These are phyloP conservation scores for Collichthys lucidus DNA, from an alignment of 2,113 vertebrate genomes.

Conservation along the genomic window DNA sequence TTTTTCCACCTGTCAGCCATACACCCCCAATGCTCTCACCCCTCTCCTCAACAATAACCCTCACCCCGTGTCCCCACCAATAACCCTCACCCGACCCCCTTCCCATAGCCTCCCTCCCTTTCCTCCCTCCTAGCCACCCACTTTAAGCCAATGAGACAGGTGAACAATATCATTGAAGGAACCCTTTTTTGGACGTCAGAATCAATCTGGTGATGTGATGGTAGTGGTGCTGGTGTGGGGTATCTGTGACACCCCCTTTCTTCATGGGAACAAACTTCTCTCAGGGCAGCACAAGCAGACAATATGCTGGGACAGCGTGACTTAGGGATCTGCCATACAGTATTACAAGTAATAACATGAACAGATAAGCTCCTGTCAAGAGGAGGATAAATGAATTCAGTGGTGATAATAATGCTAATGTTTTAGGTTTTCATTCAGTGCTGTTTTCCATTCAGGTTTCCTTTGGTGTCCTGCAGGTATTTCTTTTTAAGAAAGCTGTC, in stretches of 20 bases:
- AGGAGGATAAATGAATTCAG: conserved; percentile 65
- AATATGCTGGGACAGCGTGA: conserved; percentile 81
- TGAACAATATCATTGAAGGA: conserved; percentile 91
- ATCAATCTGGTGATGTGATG: conserved; percentile 87
- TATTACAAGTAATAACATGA: conserved; percentile 77
- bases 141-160: conserved; percentile 97
- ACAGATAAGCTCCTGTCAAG: conserved; percentile 76
- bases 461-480: conserved; percentile 66
- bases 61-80: conserved; percentile 76
- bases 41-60: conserved; percentile 73
- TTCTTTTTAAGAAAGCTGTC: conserved; percentile 65
- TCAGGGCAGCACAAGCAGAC: conserved; percentile 74
- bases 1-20: conserved; percentile 87
- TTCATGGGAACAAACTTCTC: conserved; percentile 86
- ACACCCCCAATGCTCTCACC: conserved; percentile 68
- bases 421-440: conserved; percentile 53
- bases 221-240: conserved; percentile 74
- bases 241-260: conserved; percentile 81
- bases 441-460: conserved; percentile 52
- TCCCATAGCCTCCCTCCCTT: conserved; percentile 46
- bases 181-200: conserved; percentile 88
- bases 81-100: conserved; percentile 72
- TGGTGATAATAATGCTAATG: conserved; percentile 59
- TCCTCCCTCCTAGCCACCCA: conserved; percentile 70
- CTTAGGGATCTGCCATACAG: conserved; percentile 81